Base-by-base conservation (phyloP, 2,797 vertebrate species). In the Huso huso region DNA sequence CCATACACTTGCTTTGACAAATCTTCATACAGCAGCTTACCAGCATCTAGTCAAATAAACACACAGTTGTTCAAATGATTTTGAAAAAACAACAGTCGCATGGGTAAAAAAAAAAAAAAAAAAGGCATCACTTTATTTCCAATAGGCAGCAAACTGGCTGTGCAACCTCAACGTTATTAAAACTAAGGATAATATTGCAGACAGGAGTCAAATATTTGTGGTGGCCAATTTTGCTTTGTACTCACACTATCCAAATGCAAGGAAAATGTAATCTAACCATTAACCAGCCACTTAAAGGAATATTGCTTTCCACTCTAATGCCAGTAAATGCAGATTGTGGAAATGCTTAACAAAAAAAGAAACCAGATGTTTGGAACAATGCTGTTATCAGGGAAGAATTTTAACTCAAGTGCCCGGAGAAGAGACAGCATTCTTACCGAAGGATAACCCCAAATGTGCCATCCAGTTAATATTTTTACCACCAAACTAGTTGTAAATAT, bases 101-200 rank as follows among this genome's bases (percentile, higher is more conserved):
- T 82, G 79, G 61, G 81, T 75, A 52, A 72, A 74, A 80, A 51
- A 11, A 51, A 65, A 52, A 6, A 12, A 48, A 50, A 82, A 82
- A 82, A 79, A 66, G 64, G 11, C 10, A 65, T 49, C 23, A 65
- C 48, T 84, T 85, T 86, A 83, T 86, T 86, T 79, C 78, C 70
- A 76, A 83, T 86, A 83, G 64, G 73, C 71, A 23, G 68, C 51
- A 70, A 72, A 72, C 66, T 78, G 70, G 72, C 71, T 71, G 74
- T 83, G 72, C 81, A 74, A 37, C 6, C 13, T 11, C 53, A 15
- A 49, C 37, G 59, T 48, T 3, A 49, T 8, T n/a, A 48, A 66
- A 59, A 59, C 55, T 49, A 59, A 10, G 52, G 52, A 57, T 8
- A 48, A 37, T 37, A 37, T 37, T 37, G 37, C 37, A 37, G 37